Conservation (phyloP, 1,140 invertebrate genomes). For the Pectinophora gossypiella region DNA sequence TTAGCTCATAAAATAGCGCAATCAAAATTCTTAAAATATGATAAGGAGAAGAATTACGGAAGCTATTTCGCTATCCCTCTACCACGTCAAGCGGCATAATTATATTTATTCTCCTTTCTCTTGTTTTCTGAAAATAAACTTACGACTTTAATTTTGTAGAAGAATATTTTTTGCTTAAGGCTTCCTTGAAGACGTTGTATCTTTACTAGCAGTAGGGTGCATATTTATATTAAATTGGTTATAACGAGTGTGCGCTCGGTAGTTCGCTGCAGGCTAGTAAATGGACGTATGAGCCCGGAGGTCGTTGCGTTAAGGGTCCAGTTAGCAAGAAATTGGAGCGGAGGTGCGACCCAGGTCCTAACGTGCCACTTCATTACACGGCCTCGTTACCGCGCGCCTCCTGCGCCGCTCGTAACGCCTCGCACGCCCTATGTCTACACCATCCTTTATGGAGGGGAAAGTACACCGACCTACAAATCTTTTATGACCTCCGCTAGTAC, state of each 20-base stretch:
- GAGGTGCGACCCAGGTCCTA: slow-evolving; percentile 37
- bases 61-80: slow-evolving; percentile 45
- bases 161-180: slow-evolving; percentile 16
- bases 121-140: slow-evolving; percentile 43
- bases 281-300: slow-evolving; percentile 25
- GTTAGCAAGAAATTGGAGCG: slow-evolving; percentile 50
- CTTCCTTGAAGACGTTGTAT: too few species aligned
- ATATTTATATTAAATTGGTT: background rate
- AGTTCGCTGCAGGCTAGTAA: slow-evolving; percentile 16
- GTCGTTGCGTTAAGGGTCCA: slow-evolving; percentile 39
- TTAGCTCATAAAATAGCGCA: too few species aligned
- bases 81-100: slow-evolving; percentile 45
- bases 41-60: slow-evolving; percentile 33
- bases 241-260: background rate
- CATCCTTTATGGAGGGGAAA: slow-evolving; percentile 7
- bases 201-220: too few species aligned
- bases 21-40: slow-evolving; percentile 21
- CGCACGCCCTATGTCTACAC: slow-evolving; percentile 19
- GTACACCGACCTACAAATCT: background rate
- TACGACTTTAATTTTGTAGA: slow-evolving; percentile 24
- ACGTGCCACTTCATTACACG: slow-evolving; percentile 51
- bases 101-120: slow-evolving; percentile 42
- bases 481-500: background rate
- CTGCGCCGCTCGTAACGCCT: slow-evolving; percentile 29
- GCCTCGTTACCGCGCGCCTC: slow-evolving; percentile 33